phyloP scores from a whole-genome alignment of 2,113 vertebrate genomes.

The Scatophagus argus region DNA sequence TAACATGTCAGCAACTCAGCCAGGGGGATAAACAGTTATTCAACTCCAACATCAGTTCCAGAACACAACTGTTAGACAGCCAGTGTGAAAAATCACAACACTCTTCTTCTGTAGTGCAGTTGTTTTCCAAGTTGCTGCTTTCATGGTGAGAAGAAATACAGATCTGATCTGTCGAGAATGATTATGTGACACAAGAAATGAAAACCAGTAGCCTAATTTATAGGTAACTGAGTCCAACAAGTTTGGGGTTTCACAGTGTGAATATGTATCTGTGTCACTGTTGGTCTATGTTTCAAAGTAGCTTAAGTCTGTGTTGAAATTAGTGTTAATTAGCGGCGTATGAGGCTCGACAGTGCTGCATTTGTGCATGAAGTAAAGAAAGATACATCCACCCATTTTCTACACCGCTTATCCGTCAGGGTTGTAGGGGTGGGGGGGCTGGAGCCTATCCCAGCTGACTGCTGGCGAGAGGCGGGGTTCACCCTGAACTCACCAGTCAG shows the following conservation, averaged over 20 bases:
- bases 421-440: no score
- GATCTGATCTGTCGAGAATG: not conserved
- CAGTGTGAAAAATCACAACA: not conserved
- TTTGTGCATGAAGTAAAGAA: not conserved
- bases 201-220: not conserved
- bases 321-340: not conserved
- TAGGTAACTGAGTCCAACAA: not conserved
- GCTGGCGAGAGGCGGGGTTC: no score
- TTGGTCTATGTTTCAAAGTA: not conserved
- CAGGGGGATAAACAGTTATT: constrained; percentile 55
- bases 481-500: no score
- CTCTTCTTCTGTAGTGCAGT: not conserved
- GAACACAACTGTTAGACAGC: constrained; percentile 11
- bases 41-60: constrained; percentile 24
- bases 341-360: not conserved
- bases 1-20: constrained; percentile 48
- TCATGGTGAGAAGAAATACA: constrained; percentile 18
- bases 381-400: no score
- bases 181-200: not conserved
- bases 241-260: not conserved
- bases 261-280: not conserved
- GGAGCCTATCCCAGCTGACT: no score
- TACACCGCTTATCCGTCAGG: no score
- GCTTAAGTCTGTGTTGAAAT: not conserved
- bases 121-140: not conserved